These are phyloP conservation scores for Diploptera punctata DNA, from an alignment of 2,888 invertebrate species.

Conservation along the genomic window DNA sequence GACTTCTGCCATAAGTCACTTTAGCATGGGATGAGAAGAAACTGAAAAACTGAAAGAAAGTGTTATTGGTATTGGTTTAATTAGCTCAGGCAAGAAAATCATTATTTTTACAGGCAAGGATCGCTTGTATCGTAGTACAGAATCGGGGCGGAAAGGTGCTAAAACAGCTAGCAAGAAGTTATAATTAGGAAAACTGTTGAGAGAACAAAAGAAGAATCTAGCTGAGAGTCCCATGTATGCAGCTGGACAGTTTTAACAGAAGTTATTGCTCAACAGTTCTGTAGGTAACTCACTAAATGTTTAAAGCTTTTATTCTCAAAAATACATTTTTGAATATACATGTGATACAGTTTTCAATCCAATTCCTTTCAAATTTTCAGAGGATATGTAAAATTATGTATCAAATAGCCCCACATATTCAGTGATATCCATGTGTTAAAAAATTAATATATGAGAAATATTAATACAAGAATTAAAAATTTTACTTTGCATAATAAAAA, in stretches of 20 bases:
- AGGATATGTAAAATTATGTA: background rate
- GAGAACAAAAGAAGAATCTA: no score
- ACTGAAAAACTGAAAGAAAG: background rate
- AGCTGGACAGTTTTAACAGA: no score
- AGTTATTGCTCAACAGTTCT: no score
- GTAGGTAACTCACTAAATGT: no score
- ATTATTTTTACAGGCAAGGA: background rate
- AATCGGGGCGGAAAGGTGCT: background rate
- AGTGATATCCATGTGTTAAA: background rate
- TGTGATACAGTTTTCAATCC: background rate
- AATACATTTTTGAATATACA: background rate
- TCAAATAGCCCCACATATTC: background rate
- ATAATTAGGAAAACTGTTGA: no score
- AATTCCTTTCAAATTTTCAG: background rate
- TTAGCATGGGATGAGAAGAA: background rate
- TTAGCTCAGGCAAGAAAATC: background rate
- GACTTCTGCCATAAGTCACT: background rate
- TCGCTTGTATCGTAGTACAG: background rate
- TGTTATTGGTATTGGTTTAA: background rate
- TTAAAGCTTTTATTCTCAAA: no score
- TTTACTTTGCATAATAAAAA: background rate
- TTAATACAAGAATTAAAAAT: background rate
- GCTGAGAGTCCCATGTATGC: no score
- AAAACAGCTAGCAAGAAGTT: no score
- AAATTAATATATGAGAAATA: background rate